These are phyloP conservation scores for Teinopalpus imperialis DNA, from an alignment of 2,888 invertebrate genomes.

Conservation along the genomic window DNA sequence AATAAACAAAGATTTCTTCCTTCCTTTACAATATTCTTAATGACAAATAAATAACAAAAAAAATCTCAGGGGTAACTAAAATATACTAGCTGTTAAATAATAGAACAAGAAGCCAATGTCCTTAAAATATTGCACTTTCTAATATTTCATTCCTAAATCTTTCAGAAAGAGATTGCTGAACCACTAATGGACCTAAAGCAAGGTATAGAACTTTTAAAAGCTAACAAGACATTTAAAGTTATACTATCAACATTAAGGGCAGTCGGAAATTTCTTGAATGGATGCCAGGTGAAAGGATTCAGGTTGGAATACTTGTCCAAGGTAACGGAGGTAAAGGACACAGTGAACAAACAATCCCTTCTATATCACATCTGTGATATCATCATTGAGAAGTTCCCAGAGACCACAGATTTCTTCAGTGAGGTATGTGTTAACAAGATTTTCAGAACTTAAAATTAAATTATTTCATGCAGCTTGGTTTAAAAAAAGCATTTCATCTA, in stretches of 20 bases:
- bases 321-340: slow-evolving; percentile 99
- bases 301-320: slow-evolving; percentile 98
- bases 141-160: too few species aligned
- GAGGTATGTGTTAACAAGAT: slow-evolving; percentile 84
- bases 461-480: too few species aligned
- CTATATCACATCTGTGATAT: slow-evolving; percentile 98
- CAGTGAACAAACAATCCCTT: slow-evolving; percentile 98
- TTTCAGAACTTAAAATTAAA: too few species aligned
- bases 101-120: too few species aligned
- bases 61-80: too few species aligned
- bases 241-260: slow-evolving; percentile 96
- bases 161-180: slow-evolving; percentile 96
- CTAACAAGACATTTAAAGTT: slow-evolving; percentile 96
- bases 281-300: slow-evolving; percentile 96
- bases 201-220: slow-evolving; percentile 94
- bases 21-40: too few species aligned
- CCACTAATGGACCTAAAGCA: slow-evolving; percentile 99
- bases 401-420: slow-evolving; percentile 97
- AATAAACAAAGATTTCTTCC: too few species aligned
- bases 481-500: too few species aligned
- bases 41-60: too few species aligned
- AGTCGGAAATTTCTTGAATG: slow-evolving; percentile 98
- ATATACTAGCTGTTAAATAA: too few species aligned
- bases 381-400: slow-evolving; percentile 97
- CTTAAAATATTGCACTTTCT: slow-evolving; percentile 21